Percentiles rank a stretch among this genome's conserved stretches.
phyloP scores from a whole-genome alignment of 2,113 vertebrate genomes.

The Talpa occidentalis region DNA sequence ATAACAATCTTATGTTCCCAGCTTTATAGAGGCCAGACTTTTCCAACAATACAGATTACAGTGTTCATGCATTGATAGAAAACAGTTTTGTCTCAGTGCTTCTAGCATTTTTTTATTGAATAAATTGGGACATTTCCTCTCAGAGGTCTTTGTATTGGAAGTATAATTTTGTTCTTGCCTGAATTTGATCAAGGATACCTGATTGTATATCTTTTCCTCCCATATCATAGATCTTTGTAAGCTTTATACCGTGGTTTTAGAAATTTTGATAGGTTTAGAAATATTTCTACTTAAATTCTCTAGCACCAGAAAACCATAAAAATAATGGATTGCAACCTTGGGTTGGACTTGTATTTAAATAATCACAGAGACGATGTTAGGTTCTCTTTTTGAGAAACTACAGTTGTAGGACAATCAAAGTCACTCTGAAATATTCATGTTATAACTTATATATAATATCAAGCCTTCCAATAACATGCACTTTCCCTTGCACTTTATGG shows the following conservation, averaged over 20 bases:
- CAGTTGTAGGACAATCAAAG: conserved; percentile 70
- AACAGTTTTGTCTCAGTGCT: background rate
- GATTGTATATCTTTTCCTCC: background rate
- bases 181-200: background rate
- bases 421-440: conserved; percentile 75
- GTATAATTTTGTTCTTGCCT: background rate
- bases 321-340: conserved; percentile 57
- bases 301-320: conserved; percentile 60
- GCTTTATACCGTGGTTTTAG: conserved; percentile 19
- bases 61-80: background rate
- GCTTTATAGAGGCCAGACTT: background rate
- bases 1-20: background rate
- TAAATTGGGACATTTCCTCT: conserved; percentile 4
- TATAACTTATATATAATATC: conserved; percentile 72
- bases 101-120: conserved; percentile 5
- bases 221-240: conserved; percentile 33
- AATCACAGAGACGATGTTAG: conserved; percentile 29
- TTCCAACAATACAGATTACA: background rate
- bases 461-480: conserved; percentile 57
- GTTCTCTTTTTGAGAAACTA: conserved; percentile 61
- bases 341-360: conserved; percentile 67
- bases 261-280: conserved; percentile 43
- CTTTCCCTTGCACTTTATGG: conserved; percentile 64
- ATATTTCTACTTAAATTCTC: conserved; percentile 43
- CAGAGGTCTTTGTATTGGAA: background rate